phyloP scores from a whole-genome alignment of 2,888 invertebrate species.

The Macrosiphum euphorbiae region DNA sequence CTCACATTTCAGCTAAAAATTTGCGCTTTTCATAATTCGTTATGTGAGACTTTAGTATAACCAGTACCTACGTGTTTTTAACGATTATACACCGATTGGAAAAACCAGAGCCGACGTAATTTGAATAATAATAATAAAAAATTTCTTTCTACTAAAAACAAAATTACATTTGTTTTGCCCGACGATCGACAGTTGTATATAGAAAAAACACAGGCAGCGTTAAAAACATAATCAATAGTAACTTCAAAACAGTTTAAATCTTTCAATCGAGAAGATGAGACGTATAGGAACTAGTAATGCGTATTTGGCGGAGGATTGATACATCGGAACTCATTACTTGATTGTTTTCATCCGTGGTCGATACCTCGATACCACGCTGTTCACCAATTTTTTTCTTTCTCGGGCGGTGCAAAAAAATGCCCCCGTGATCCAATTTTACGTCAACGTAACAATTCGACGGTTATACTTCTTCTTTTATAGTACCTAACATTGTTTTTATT shows the following conservation, averaged over 20 bases:
- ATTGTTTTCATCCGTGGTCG: neutral
- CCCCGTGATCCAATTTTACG: no score
- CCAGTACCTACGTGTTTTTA: neutral
- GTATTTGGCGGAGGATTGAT: neutral
- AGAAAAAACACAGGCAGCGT: neutral
- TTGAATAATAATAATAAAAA: neutral
- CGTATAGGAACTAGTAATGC: neutral
- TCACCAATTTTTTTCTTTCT: neutral
- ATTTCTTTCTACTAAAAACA: neutral
- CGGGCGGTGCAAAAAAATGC: no score
- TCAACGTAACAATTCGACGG: no score
- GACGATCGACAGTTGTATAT: neutral
- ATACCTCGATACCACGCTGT: neutral
- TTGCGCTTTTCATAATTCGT: neutral
- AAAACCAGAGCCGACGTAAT: neutral
- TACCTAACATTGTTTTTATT: no score
- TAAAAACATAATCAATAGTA: neutral
- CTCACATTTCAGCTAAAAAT: neutral
- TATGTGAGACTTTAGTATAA: neutral
- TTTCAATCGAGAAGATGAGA: neutral
- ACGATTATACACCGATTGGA: neutral
- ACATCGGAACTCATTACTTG: neutral
- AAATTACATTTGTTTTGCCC: no score
- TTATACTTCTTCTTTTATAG: no score
- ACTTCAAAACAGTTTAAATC: neutral